Conservation (phyloP, 2,113 vertebrate genomes). For the Scytalopus superciliaris region DNA sequence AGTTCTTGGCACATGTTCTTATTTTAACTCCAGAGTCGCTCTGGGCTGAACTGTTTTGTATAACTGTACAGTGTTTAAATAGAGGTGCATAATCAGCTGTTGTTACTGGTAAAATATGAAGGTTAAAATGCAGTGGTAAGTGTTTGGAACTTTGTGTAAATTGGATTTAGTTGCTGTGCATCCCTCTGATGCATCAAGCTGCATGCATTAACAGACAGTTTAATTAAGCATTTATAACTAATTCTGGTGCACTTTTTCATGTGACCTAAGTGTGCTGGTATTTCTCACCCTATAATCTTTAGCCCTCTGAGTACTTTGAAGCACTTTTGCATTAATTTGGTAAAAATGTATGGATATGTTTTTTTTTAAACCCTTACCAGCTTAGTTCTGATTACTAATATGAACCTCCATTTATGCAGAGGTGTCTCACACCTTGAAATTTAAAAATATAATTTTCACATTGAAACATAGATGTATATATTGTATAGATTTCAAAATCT, state of each 20-base stretch:
- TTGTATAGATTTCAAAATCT: slow-evolving; percentile 85
- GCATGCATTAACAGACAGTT: slow-evolving; percentile 97
- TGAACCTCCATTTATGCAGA: slow-evolving; percentile 77
- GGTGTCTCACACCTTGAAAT: slow-evolving; percentile 79
- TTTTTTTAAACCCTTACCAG: slow-evolving; percentile 74
- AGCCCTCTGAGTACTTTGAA: slow-evolving; percentile 98
- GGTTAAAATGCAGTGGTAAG: slow-evolving; percentile 91
- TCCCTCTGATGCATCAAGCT: slow-evolving; percentile 88
- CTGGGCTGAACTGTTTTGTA: slow-evolving; percentile 82
- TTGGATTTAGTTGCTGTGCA: slow-evolving; percentile 89
- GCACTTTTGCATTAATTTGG: slow-evolving; percentile 89
- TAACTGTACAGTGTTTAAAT: slow-evolving; percentile 88
- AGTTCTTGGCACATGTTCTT: slow-evolving; percentile 91
- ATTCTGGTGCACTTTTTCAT: slow-evolving; percentile 89
- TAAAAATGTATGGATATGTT: slow-evolving; percentile 70
- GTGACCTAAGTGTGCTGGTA: slow-evolving; percentile 84
- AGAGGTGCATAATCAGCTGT: slow-evolving; percentile 86
- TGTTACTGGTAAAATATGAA: slow-evolving; percentile 90
- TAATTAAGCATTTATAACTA: slow-evolving; percentile 91
- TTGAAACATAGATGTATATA: slow-evolving; percentile 86
- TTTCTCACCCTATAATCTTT: slow-evolving; percentile 89
- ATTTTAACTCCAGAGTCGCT: slow-evolving; percentile 82
- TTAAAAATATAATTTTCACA: slow-evolving; percentile 84
- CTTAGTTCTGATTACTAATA: slow-evolving; percentile 72
- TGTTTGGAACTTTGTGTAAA: slow-evolving; percentile 96